A percentile compares a stretch with the other conserved stretches of the same genome.
Conservation (phyloP, 2,797 vertebrate genomes). For the Syngnathus rostellatus region DNA sequence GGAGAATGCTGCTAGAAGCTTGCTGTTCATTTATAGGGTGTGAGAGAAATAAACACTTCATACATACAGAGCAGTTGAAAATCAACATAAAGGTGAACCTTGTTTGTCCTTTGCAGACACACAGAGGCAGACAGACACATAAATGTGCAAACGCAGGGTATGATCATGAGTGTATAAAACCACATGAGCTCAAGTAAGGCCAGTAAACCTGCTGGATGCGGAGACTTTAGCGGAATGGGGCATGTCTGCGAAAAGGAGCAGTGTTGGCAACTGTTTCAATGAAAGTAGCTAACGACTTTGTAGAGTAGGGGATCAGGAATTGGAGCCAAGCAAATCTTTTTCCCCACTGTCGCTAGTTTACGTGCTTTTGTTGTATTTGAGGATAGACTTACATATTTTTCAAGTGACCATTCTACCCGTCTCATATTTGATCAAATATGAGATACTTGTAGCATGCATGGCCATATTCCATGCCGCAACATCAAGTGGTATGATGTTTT, state of each 20-base stretch:
- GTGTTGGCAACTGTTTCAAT: slow-evolving; percentile 50
- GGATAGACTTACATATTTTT: not conserved
- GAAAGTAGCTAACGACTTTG: slow-evolving; percentile 13
- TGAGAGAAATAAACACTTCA: slow-evolving; percentile 43
- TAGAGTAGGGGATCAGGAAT: not conserved
- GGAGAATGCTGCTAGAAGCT: slow-evolving; percentile 29
- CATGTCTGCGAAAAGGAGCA: slow-evolving; percentile 41
- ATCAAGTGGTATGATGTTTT: not conserved
- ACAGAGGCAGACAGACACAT: slow-evolving; percentile 24
- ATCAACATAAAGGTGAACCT: slow-evolving; percentile 41
- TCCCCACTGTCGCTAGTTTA: not conserved
- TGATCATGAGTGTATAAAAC: slow-evolving; percentile 26
- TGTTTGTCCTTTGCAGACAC: slow-evolving; percentile 34
- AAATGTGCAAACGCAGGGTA: slow-evolving; percentile 18
- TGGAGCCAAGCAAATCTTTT: not conserved
- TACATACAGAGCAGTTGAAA: slow-evolving; percentile 38
- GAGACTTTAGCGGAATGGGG: slow-evolving; percentile 24
- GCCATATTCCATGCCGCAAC: not conserved
- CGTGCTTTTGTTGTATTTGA: not conserved
- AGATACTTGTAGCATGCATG: not conserved
- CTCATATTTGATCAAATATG: not conserved
- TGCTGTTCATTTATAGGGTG: slow-evolving; percentile 46
- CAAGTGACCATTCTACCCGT: not conserved
- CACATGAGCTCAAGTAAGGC: slow-evolving; percentile 28
- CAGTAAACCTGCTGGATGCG: slow-evolving; percentile 39